A percentile compares a stretch with the other conserved stretches of the same genome.
These are phyloP conservation scores for Pheosia gnoma DNA, from an alignment of 2,888 invertebrate genomes.

Conservation along the genomic window DNA sequence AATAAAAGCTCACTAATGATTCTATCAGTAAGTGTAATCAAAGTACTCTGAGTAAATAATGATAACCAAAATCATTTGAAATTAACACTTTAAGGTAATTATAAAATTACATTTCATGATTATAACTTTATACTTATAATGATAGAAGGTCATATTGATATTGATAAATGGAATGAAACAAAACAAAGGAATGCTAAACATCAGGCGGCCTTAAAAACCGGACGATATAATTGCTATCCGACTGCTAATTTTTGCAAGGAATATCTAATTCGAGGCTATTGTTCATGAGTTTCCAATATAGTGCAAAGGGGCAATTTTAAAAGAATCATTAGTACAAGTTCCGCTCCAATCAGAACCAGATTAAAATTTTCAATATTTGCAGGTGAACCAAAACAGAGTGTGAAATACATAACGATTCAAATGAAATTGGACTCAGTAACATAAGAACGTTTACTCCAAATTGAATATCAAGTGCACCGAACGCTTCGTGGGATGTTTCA, in stretches of 20 bases:
- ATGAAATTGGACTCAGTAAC: not conserved
- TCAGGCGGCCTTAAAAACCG: constrained; percentile 40
- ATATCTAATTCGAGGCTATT: constrained; percentile 46
- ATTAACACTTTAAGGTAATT: not conserved
- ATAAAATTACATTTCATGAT: constrained; percentile 6
- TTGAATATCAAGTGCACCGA: not conserved
- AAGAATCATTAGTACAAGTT: not conserved
- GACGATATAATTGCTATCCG: constrained; percentile 44
- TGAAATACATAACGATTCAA: not conserved
- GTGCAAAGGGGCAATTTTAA: constrained; percentile 12
- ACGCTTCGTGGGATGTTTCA: not conserved
- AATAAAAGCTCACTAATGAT: constrained; percentile 31
- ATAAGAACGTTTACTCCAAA: not conserved
- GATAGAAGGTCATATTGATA: constrained; percentile 9
- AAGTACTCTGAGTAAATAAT: not conserved
- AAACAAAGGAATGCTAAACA: constrained; percentile 39
- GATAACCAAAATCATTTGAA: not conserved
- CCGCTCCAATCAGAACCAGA: not conserved
- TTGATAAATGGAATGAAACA: constrained; percentile 21
- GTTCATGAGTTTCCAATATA: constrained; percentile 43
- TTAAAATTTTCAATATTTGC: not conserved
- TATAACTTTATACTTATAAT: not conserved
- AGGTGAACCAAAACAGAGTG: constrained; percentile 2
- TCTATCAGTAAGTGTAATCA: not conserved
- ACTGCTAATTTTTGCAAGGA: constrained; percentile 38